Base-by-base conservation (phyloP, 2,113 vertebrate genomes). In the Etheostoma cragini region DNA sequence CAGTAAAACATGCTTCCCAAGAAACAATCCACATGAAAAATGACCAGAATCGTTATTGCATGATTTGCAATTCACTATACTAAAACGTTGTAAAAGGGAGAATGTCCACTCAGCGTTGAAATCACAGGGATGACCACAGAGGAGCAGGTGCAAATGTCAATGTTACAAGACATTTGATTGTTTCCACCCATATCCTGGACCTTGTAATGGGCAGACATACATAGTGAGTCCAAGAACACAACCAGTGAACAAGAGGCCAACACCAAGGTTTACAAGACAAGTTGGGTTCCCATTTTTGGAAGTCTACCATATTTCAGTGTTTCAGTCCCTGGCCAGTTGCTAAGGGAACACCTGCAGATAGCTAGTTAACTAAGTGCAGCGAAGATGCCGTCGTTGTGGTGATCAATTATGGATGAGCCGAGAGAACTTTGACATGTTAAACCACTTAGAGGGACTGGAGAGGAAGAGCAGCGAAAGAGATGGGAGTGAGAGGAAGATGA, bases 341-440 rank as follows among this genome's bases (percentile, higher is more conserved):
- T 91, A 82, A 89, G 89, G 92, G 90, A 93, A 92, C 92, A 94
- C 93, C 90, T 94, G 93, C 91, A 92, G 84, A 91, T 91, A 88
- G 90, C 92, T 91, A 89, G 93, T 94, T 94, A 95, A 95, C 93
- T 93, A 94, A 94, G 94, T 94, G 93, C 91, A 92, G 93, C 42
- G 84, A 89, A 89, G 93, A 94, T 88, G 90, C 84, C 84, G 81
- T 90, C 89, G 78, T 88, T 88, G 88, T 88, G 84, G 71, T 66
- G 77, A 95, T 95, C 92, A 95, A 95, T 95, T 94, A 95, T 95
- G 93, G 91, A 95, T 94, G 94, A 91, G 81, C 83, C 19, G 84
- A 92, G 92, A 90, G 93, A 95, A 95, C 93, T 93, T 92, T 89
- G 92, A 95, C 94, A 94, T 94, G 93, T 94, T 92, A 94, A 94